A percentile compares a stretch with the other conserved stretches of the same genome.
These are phyloP conservation scores for Eonycteris spelaea DNA, from an alignment of 2,113 vertebrate genomes.

Conservation along the genomic window DNA sequence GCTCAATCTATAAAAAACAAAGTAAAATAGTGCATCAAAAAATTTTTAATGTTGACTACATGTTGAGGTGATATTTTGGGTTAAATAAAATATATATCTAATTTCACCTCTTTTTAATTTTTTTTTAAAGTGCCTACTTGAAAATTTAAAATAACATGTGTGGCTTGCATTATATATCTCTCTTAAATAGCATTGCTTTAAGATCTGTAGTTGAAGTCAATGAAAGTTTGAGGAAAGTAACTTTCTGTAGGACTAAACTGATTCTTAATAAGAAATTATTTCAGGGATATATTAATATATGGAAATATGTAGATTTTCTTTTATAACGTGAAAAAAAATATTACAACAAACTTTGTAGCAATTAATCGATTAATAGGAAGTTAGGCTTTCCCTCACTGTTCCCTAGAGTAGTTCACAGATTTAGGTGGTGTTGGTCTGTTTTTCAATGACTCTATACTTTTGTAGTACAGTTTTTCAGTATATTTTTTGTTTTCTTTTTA, in stretches of 20 bases:
- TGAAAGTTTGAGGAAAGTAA: slow-evolving; percentile 5
- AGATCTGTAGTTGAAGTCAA: slow-evolving; percentile 7
- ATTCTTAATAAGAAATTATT: slow-evolving; percentile 27
- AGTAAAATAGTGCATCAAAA: background rate
- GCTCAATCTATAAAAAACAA: background rate
- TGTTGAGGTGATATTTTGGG: slow-evolving; percentile 13
- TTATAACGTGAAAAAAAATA: slow-evolving; percentile 23
- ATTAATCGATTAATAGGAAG: background rate
- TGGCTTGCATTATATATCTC: slow-evolving; percentile 30
- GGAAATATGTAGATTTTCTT: slow-evolving; percentile 32
- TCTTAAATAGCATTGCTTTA: slow-evolving; percentile 18
- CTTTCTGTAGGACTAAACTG: background rate
- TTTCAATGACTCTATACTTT: background rate
- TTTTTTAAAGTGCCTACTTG: background rate
- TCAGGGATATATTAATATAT: background rate
- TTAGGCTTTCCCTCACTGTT: background rate
- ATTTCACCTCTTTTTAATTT: background rate
- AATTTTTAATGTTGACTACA: slow-evolving; percentile 5
- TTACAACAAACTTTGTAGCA: background rate
- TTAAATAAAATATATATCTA: background rate
- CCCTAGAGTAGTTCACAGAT: background rate
- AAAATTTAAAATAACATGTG: background rate
- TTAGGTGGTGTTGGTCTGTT: slow-evolving; percentile 41
- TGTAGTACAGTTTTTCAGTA: slow-evolving; percentile 21
- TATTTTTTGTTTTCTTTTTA: slow-evolving; percentile 48